Evolutionary conservation across 2,113 vertebrate species (phyloP).

Genomic region (Myotis brandtii): DNA sequence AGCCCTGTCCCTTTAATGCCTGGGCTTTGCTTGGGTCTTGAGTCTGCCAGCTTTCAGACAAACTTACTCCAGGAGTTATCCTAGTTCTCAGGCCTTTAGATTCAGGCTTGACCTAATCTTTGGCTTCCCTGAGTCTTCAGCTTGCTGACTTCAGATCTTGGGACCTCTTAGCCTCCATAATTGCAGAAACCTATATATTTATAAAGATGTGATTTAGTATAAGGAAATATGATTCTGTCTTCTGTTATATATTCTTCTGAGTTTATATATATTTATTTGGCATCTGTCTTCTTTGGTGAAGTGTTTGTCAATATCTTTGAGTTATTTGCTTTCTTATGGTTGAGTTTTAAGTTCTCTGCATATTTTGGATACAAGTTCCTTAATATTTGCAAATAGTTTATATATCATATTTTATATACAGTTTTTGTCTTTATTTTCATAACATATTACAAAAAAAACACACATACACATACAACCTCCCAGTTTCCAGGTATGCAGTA

Average conservation of each 20-base stretch:
- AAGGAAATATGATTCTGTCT: background rate
- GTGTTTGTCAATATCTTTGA: background rate
- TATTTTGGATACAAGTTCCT: background rate
- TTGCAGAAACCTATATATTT: background rate
- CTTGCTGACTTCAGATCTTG: background rate
- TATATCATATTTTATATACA: background rate
- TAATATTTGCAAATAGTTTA: background rate
- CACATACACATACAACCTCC: background rate
- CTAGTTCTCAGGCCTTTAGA: background rate
- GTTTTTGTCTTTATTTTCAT: background rate
- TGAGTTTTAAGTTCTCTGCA: background rate
- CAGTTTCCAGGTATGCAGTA: slow-evolving; percentile 87
- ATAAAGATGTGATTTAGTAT: background rate
- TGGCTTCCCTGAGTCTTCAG: background rate
- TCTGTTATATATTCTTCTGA: background rate
- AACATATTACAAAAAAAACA: background rate
- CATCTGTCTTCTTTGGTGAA: background rate
- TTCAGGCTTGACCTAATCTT: background rate
- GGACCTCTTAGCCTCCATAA: background rate
- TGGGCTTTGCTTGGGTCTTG: background rate
- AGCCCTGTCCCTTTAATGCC: background rate
- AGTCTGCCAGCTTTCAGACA: background rate
- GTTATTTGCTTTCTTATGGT: background rate
- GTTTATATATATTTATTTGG: background rate
- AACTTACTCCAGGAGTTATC: background rate